Base-by-base conservation (phyloP, 2,113 vertebrate species). In the Grammomys surdaster region DNA sequence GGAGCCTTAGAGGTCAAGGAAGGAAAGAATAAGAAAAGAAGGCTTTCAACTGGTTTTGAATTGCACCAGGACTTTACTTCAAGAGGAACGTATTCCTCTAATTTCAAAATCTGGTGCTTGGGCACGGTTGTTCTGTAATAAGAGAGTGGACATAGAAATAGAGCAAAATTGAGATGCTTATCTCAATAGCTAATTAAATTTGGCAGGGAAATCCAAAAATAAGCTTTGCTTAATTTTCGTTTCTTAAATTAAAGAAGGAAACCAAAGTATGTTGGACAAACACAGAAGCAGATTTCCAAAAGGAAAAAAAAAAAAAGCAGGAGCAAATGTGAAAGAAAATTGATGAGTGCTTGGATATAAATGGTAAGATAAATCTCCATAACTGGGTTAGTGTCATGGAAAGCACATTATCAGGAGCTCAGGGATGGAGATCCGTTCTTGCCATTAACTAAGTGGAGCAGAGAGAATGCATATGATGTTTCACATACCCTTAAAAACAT, bases 211-310 rank as follows among this genome's bases (percentile, higher is more conserved):
- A 93, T 95, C 26, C 92, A 54, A 46, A 87, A 93, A 85, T 92
- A 95, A 95, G n/a, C 69, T 85, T 93, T 93, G 28, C 36, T 94
- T 94, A 90, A 93, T 95, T 97, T 95, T 92, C 28, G 92, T 93
- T 95, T 92, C 92, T 76, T 73, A 54, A 80, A 54, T 80, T 56
- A 82, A 70, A 51, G 43, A 87, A 72, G 86, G 13, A 88, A 58
- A 93, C 33, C 75, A 76, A 33, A 95, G 63, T 20, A 20, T 73
- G 87, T 63, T 72, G 72, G 75, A 51, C 80, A 80, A 69, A 36
- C 17, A 69, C 60, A 67, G 82, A 87, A 69, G 43, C 85, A 93
- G 63, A 78, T 33, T 90, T 92, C 43, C 28, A 87, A 65, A 69
- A 87, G 36, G 26, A 26, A 63, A 90, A 90, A 56, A 51, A 51